Evolutionary conservation across 1,140 invertebrate genomes (phyloP).

Genomic region (Bombus waltoni): DNA sequence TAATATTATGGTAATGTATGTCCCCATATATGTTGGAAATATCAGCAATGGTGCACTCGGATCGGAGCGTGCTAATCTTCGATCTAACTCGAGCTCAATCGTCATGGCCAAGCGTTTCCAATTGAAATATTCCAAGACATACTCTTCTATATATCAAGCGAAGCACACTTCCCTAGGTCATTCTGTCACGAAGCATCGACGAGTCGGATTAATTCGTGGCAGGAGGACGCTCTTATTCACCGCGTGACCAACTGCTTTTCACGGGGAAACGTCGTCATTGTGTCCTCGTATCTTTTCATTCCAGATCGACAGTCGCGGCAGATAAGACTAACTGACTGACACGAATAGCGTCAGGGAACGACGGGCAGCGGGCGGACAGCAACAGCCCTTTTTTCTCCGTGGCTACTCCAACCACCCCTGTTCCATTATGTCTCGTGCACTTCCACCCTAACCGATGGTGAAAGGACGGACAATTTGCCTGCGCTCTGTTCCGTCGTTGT

Average conservation of each 20-base stretch:
- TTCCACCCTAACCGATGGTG: constrained; percentile 14
- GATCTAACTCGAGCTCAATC: not conserved
- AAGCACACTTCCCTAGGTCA: not conserved
- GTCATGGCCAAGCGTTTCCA: not conserved
- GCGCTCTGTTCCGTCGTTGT: not conserved
- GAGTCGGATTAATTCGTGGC: constrained; percentile 27
- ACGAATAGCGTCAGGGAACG: constrained; percentile 18
- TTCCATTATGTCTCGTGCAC: constrained; percentile 55
- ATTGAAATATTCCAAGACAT: not conserved
- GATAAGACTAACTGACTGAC: constrained; percentile 39
- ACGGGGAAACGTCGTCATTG: constrained; percentile 32
- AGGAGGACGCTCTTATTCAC: constrained; percentile 26
- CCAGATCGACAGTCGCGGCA: constrained; percentile 47
- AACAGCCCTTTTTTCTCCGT: constrained; percentile 42
- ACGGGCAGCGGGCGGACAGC: not conserved
- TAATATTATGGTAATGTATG: not conserved
- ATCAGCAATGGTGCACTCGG: not conserved
- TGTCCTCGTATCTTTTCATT: constrained; percentile 51
- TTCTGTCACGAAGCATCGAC: constrained; percentile 17
- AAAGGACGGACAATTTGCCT: constrained; percentile 62
- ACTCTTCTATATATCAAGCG: not conserved
- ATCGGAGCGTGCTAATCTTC: not conserved
- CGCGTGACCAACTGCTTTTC: not conserved
- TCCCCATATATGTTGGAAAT: not conserved
- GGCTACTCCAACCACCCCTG: constrained; percentile 48